Base-by-base conservation (phyloP, 2,888 invertebrate genomes). In the Trissoscelio sp. region DNA sequence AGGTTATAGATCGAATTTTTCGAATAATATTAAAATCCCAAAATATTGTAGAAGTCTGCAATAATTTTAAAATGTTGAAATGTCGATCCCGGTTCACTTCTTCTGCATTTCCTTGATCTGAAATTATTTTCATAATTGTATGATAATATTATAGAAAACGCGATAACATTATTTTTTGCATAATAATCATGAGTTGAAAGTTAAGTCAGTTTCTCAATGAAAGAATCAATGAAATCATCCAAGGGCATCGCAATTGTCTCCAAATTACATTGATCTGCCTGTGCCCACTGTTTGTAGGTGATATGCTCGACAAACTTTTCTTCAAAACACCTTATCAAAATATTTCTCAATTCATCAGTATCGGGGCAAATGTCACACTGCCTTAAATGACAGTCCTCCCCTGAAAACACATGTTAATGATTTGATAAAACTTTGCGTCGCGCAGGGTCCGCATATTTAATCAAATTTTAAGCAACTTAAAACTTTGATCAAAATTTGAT, bases 171-270 rank as follows among this genome's bases (percentile, higher is more conserved):
- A n/a, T 64, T 64, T 34, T 64, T 48, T 0, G 64, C 31, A 34
- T 14, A 12, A 48, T 34, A 64, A 64, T 64, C 31, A 9, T 64
- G 64, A n/a, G 48, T 11, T 34, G 64, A 34, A 48, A 66, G 39
- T 37, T 48, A 51, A 22, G 3, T 48, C 0, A 64, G 12, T 64
- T 48, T 34, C 1, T 46, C 22, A 18, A 64, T 48, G 31, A 48
- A 64, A 12, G 11, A 6, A 12, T 64, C 48, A 44, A 60, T 7
- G 9, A 58, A 60, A 16, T 28, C 20, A 44, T 44, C 44, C 9
- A 31, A 9, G 4, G 60, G 6, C 28, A 22, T 12, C 7, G 28
- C 11, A 11, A 58, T 22, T 22, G 39, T 58, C 0, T 58, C 28
- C 16, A 44, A 44, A 44, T 14, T 16, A 44, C 44, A 60, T 16